Evolutionary conservation across 2,797 vertebrate species (phyloP).

Genomic region (Scyliorhinus canicula): DNA sequence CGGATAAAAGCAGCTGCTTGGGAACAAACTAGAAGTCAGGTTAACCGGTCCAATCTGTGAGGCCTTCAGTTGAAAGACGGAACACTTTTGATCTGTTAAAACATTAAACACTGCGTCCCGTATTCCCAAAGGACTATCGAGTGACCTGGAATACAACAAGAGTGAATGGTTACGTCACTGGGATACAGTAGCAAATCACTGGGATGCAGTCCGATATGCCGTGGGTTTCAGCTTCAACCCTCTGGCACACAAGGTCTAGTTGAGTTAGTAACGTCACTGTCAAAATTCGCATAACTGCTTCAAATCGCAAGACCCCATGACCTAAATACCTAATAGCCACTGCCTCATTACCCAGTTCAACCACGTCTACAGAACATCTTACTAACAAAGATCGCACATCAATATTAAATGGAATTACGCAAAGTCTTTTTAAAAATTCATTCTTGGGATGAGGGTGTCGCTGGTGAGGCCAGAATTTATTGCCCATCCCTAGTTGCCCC

Average conservation of each 20-base stretch:
- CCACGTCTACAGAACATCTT: neutral
- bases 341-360: no score
- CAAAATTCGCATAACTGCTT: neutral
- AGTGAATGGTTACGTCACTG: neutral
- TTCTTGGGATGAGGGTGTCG: no score
- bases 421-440: no score
- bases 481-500: no score
- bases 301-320: neutral
- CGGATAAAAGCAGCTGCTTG: slow-evolving; percentile 25
- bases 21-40: slow-evolving; percentile 27
- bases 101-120: slow-evolving; percentile 13
- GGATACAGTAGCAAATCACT: neutral
- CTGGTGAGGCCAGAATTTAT: no score
- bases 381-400: neutral
- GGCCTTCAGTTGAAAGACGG: neutral
- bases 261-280: neutral
- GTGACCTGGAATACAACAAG: slow-evolving; percentile 29
- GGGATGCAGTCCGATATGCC: neutral
- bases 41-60: neutral
- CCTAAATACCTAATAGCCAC: neutral
- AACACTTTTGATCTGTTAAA: neutral
- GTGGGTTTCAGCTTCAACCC: neutral
- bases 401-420: neutral
- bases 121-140: slow-evolving; percentile 37
- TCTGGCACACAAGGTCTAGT: neutral